Base-by-base conservation (phyloP, 2,888 invertebrate genomes). In the Darwinula stevensoni region DNA sequence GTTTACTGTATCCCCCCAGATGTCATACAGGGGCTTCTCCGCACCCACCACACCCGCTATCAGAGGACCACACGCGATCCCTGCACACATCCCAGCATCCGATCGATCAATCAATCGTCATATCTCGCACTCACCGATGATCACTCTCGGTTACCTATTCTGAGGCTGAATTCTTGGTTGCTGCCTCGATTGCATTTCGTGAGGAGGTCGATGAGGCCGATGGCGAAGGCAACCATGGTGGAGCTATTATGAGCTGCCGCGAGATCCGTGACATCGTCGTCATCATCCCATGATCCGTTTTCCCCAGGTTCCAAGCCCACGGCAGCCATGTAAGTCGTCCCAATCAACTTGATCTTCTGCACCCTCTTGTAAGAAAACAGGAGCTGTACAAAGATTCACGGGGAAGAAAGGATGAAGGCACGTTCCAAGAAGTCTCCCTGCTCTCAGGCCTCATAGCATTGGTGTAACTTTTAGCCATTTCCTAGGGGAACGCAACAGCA, bases 291-390 rank as follows among this genome's bases (percentile, higher is more conserved):
- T 3, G 67, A 65, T 43, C 62, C 61, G 34, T 68, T 59, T 31
- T 67, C 58, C 17, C 62, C 66, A 1, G 73, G 67, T 42, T 73
- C 71, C 30, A 91, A 56, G 1, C 91, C 91, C 44, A 80, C 78
- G 2, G 86, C 88, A 2, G 86, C 88, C 88, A 91, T 88, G 44
- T 88, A 91, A 0, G 88, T 88, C 62, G 78, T 78, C 36, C 82
- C 84, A 30, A 86, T 82, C 34, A 91, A 72, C 57, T 91, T 91
- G 18, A 91, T 91, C 54, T 91, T 91, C 51, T 94, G 91, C 5
- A 94, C 70, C 42, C 68, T 47, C 17, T 48, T 48, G 42, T 63
- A 65, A 33, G 62, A 57, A 28, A 67, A 62, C 3, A 78, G 54
- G 34, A 78, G 48, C 63, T 69, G 47, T 13, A 41, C n/a, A n/a